phyloP scores from a whole-genome alignment of 2,888 invertebrate species.

The Leptarthrus brevirostris region DNA sequence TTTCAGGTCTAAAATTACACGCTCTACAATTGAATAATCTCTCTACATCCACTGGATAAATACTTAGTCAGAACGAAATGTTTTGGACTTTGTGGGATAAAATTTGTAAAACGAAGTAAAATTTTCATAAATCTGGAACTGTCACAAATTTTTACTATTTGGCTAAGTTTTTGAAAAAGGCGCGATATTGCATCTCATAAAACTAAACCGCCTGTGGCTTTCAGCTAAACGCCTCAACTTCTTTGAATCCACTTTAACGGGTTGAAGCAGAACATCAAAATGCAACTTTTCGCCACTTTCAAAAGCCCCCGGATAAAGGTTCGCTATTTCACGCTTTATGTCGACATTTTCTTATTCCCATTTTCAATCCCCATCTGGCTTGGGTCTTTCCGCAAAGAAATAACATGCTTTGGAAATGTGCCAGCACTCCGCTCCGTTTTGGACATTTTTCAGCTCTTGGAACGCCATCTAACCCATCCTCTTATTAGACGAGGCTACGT shows the following conservation, averaged over 20 bases:
- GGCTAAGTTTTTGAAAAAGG: too few relatives aligned
- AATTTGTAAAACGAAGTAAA: too few relatives aligned
- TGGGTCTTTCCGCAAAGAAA: conserved; percentile 11
- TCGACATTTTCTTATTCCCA: neutral
- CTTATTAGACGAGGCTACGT: neutral
- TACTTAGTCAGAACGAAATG: too few relatives aligned
- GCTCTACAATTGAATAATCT: too few relatives aligned
- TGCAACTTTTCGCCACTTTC: conserved; percentile 22
- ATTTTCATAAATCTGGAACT: too few relatives aligned
- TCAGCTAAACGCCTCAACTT: neutral
- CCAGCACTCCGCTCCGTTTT: conserved; percentile 16
- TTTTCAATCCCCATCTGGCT: neutral
- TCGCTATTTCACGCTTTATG: conserved; percentile 8
- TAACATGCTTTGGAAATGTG: conserved; percentile 12
- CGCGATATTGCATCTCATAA: conserved; percentile 14
- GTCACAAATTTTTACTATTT: too few relatives aligned
- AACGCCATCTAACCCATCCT: conserved; percentile 9
- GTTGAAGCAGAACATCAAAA: neutral
- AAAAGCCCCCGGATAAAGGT: conserved; percentile 25
- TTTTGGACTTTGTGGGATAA: too few relatives aligned
- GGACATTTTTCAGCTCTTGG: neutral
- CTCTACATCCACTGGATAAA: too few relatives aligned
- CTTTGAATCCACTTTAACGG: neutral
- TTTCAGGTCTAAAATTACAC: too few relatives aligned
- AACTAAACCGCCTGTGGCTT: conserved; percentile 6